Evolutionary conservation across 1,140 invertebrate genomes (phyloP), one percentile per base, ranked within the genome.

Genomic region (Scaptomyza montana): DNA sequence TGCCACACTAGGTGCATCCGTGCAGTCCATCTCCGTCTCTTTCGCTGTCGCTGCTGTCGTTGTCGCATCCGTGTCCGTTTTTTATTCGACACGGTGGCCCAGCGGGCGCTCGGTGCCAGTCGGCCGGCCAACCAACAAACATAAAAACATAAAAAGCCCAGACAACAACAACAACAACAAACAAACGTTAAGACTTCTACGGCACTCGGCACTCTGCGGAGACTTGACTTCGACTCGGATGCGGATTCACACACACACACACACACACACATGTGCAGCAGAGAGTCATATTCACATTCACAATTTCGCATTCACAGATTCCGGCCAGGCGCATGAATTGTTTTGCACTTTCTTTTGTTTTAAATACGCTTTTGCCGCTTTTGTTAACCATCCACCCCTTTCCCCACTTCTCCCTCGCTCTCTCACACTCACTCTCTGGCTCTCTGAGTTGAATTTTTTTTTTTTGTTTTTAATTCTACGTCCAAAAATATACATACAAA

Each of bases 311-410:
- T 74, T 63, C 70, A 74, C 56, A 61, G 51, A 69, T 76, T 72
- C 68, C 62, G 73, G 61, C 68, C 60, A 68, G 74, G 69, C 61
- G 64, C 77, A 70, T 77, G 78, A 79, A 87, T 90, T 90, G 89
- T 90, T 90, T 82, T 79, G 71, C 73, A 74, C 78, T 85, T 76
- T 87, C 74, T 81, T 91, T 91, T 91, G 89, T 91, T 80, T 91
- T 86, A 77, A 89, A 71, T 78, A 80, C 64, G 77, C 69, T 68
- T 70, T 36, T 65, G 63, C 56, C 78, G 33, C 33, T 66, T 81
- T 86, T 81, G 74, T 87, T 77, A 46, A 45, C 30, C 65, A 46
- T n/a, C 12, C 4, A 43, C 39, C 39, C 39, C 21, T 25, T 25
- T 1, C 21, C 39, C 39, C 12, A 41, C 55, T 25, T 19, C n/a